Percentiles rank a stretch among this genome's conserved stretches.
phyloP scores from a whole-genome alignment of 2,797 vertebrate genomes.

The Rousettus madagascariensis region DNA sequence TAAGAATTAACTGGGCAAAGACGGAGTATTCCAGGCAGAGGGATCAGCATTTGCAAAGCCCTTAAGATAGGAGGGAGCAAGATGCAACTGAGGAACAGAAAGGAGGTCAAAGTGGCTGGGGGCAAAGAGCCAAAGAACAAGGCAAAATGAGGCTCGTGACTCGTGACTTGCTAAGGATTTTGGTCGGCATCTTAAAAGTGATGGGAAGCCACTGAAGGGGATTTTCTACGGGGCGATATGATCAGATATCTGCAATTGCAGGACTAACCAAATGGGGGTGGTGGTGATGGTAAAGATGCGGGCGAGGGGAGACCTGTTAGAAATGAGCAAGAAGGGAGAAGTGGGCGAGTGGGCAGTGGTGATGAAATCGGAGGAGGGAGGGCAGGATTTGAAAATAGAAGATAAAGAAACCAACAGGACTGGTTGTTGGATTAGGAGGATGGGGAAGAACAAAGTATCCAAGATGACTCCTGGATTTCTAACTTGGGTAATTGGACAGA shows the following conservation, averaged over 20 bases:
- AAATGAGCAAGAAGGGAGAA: not conserved
- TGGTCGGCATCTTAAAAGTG: not conserved
- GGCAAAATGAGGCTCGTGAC: not conserved
- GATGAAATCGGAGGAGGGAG: rapidly evolving
- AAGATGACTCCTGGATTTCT: not conserved
- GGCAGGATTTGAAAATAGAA: not conserved
- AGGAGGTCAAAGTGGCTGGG: not conserved
- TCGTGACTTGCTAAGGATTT: not conserved
- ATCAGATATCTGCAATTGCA: not conserved
- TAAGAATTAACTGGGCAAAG: not conserved
- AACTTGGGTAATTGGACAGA: not conserved
- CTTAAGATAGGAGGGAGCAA: not conserved
- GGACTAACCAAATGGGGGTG: not conserved
- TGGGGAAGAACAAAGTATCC: not conserved
- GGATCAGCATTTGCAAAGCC: not conserved
- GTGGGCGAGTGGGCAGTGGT: not conserved
- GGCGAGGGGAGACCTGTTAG: not conserved
- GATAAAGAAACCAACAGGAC: not conserved
- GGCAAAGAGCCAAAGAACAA: not conserved
- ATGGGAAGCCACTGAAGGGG: not conserved
- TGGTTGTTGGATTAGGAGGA: not conserved
- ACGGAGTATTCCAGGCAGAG: not conserved
- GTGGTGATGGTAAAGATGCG: not conserved
- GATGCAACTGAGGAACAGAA: not conserved
- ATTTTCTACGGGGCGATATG: not conserved